phyloP scores from a whole-genome alignment of 2,113 vertebrate genomes.

The Seriola quinqueradiata region DNA sequence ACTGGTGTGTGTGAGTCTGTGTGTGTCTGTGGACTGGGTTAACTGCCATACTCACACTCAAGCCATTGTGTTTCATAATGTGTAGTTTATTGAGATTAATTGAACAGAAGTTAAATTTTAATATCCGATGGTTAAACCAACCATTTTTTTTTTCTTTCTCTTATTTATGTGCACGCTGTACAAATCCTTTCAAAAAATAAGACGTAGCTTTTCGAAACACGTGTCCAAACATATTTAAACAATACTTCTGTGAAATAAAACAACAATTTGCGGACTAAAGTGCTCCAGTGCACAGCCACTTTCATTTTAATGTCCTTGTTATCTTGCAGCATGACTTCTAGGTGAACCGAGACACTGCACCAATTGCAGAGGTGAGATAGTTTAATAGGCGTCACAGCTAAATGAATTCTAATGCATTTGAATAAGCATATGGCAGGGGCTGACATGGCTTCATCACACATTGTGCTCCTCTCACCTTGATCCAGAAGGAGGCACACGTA shows the following conservation, averaged over 20 bases:
- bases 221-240: slow-evolving; percentile 12
- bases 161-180: background rate
- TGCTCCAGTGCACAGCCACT: slow-evolving; percentile 9
- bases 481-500: slow-evolving; percentile 19
- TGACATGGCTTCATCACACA: slow-evolving; percentile 58
- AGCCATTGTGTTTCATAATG: slow-evolving; percentile 28
- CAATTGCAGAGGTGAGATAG: slow-evolving; percentile 63
- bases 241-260: background rate
- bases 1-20: slow-evolving; percentile 36
- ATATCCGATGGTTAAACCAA: slow-evolving; percentile 19
- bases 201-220: background rate
- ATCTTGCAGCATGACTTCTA: slow-evolving; percentile 64
- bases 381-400: slow-evolving; percentile 65
- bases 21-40: slow-evolving; percentile 12
- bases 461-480: slow-evolving; percentile 61
- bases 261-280: slow-evolving; percentile 1
- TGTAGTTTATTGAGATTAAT: slow-evolving; percentile 42
- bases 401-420: slow-evolving; percentile 74
- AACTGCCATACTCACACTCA: slow-evolving; percentile 13
- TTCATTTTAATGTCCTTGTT: slow-evolving; percentile 59
- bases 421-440: slow-evolving; percentile 74
- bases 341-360: slow-evolving; percentile 74
- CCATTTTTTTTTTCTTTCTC: slow-evolving; percentile 12
- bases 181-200: slow-evolving; percentile 13
- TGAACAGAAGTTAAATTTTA: slow-evolving; percentile 17